Evolutionary conservation across 2,888 invertebrate genomes (phyloP), one percentile per base, ranked within the genome.

Genomic region (Leptopterna dolabrata): DNA sequence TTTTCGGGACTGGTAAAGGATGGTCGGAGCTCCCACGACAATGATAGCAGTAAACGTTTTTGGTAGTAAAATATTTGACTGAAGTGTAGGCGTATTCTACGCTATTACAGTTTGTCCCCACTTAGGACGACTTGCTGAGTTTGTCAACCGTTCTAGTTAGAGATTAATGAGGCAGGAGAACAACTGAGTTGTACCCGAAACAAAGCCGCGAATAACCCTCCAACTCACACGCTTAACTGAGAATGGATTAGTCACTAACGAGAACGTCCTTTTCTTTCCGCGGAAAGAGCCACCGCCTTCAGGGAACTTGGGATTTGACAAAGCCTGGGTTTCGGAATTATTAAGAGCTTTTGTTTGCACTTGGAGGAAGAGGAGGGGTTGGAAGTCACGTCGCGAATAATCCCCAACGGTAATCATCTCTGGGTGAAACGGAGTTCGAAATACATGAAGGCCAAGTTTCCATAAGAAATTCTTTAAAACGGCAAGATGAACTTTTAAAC

Each of bases 341-440:
- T 63, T 63, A 63, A 63, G 24, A 63, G 63, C 63, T 63, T 63
- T 63, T 63, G 63, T 63, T 63, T 63, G 63, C 24, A 63, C 63
- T 11, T 24, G 24, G 63, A 13, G 7, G 63, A 24, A 63, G n/a
- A n/a, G 24, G 63, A 24, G 63, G 63, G 63, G 13, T 7, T 63
- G 63, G n/a, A 63, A 63, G 63, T 63, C 24, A 63, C 63, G 63
- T 63, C 24, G 63, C 24, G 63, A 63, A 24, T 63, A 24, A 63
- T 63, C 63, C 63, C 63, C 63, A 63, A 63, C 24, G 63, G 63
- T 63, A 63, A 63, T 63, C 63, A 63, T 63, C 63, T 24, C 63
- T 19, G 6, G 63, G 63, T n/a, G 24, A 63, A 63, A 24, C 63
- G 24, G 63, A 63, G 63, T 24, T 63, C 24, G 24, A 63, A 24